Conservation (phyloP, 92 coral and sea anemone species). For the Porites divaricata region DNA sequence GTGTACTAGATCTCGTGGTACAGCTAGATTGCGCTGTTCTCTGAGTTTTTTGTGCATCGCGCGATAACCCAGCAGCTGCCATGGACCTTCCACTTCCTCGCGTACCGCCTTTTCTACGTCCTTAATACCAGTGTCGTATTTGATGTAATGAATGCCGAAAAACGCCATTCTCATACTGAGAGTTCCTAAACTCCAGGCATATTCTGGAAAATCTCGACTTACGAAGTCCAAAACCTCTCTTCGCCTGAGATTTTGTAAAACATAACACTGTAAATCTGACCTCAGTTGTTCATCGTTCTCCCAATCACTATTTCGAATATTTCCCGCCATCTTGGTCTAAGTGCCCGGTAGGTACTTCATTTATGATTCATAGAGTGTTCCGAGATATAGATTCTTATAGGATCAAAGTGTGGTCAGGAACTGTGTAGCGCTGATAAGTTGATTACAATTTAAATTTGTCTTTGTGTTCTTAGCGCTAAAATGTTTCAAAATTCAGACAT, state of each 20-base stretch:
- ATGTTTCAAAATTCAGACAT: too few relatives aligned
- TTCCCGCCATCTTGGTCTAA: slow-evolving; percentile 28
- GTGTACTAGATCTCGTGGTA: slow-evolving; percentile 58
- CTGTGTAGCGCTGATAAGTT: too few relatives aligned
- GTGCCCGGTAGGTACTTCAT: not conserved
- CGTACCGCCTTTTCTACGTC: slow-evolving; percentile 60
- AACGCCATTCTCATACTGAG: slow-evolving; percentile 62
- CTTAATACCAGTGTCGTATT: slow-evolving; percentile 48
- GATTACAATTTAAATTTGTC: too few relatives aligned
- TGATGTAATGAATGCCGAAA: slow-evolving; percentile 56
- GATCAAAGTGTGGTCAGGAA: too few relatives aligned
- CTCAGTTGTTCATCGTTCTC: slow-evolving; percentile 54
- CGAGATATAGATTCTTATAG: too few relatives aligned
- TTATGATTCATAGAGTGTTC: too few relatives aligned
- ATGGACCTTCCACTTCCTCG: slow-evolving; percentile 63
- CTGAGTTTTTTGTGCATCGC: slow-evolving; percentile 71
- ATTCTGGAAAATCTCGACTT: slow-evolving; percentile 67
- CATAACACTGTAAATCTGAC: slow-evolving; percentile 59
- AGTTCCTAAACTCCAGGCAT: slow-evolving; percentile 69
- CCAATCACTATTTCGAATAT: slow-evolving; percentile 57
- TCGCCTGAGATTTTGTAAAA: slow-evolving; percentile 51
- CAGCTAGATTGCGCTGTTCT: slow-evolving; percentile 61
- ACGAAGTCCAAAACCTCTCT: slow-evolving; percentile 60
- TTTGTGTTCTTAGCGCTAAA: too few relatives aligned
- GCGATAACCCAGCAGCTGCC: slow-evolving; percentile 70